Base-by-base conservation (phyloP, 1,140 invertebrate species). In the Subanguina moxae region DNA sequence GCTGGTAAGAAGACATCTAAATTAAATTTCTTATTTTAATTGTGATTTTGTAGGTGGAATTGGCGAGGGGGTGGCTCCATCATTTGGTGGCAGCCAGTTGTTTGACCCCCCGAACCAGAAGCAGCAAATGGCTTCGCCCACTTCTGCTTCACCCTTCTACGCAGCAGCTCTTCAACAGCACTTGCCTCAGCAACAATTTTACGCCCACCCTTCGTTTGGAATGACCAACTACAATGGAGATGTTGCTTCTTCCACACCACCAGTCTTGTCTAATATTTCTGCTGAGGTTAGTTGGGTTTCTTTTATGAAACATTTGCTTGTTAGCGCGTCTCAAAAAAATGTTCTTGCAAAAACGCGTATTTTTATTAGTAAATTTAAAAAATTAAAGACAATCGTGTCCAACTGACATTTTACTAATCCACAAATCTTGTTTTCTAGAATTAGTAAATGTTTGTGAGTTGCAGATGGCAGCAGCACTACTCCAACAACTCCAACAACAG, bases 401-500 rank as follows among this genome's bases (percentile, higher is more conserved):
- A n/a, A n/a, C n/a, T n/a, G n/a, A n/a, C n/a, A n/a, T n/a, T n/a
- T n/a, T n/a, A n/a, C n/a, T n/a, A n/a, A n/a, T n/a, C n/a, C n/a
- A n/a, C n/a, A n/a, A n/a, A n/a, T n/a, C n/a, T n/a, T n/a, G n/a
- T n/a, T n/a, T n/a, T n/a, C n/a, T n/a, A n/a, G n/a, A n/a, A n/a
- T n/a, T n/a, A n/a, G n/a, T n/a, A n/a, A n/a, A n/a, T n/a, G n/a
- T n/a, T n/a, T n/a, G n/a, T n/a, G n/a, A n/a, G n/a, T n/a, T n/a
- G n/a, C 46, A 77, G 70, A 75, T 77, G 67, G 75, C 75, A 11
- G 76, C 76, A n/a, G 65, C 52, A 15, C 56, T 77, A 13, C 64
- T 77, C 17, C 65, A 76, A 43, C 77, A 77, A 64, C 64, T 77
- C 25, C 76, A 77, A 48, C 77, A 79, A 38, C 61, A 73, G 17